These are phyloP conservation scores for Knipowitschia caucasica DNA, from an alignment of 2,797 vertebrate genomes.

Conservation along the genomic window DNA sequence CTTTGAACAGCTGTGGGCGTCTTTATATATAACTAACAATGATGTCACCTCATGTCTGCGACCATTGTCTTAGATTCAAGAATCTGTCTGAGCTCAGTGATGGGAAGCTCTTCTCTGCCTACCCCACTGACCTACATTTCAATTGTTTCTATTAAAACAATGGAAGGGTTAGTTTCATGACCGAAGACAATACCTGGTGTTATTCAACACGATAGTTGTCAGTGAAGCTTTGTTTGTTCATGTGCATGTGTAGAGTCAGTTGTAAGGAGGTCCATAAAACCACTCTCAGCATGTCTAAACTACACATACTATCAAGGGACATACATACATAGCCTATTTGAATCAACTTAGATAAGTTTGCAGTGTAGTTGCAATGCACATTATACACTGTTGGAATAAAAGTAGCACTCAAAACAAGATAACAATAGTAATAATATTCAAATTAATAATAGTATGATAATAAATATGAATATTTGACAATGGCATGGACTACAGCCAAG, in stretches of 20 bases:
- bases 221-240: no score
- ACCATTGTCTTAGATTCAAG: constrained; percentile 67
- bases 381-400: no score
- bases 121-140: constrained; percentile 82
- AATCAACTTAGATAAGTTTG: no score
- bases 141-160: constrained; percentile 78
- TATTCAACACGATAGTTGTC: constrained; percentile 61
- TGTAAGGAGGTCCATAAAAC: no score
- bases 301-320: neutral
- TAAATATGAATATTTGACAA: no score
- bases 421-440: no score
- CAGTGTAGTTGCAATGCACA: no score
- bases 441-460: no score
- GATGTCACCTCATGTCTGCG: constrained; percentile 46
- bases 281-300: neutral
- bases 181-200: constrained; percentile 77
- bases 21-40: constrained; percentile 63
- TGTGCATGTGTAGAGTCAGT: no score
- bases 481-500: neutral
- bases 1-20: constrained; percentile 41
- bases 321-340: no score
- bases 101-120: constrained; percentile 69
- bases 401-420: no score
- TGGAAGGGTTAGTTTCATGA: constrained; percentile 75
- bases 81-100: constrained; percentile 69